Base-by-base conservation (phyloP, 2,888 invertebrate genomes). In the Chrysotoxum bicinctum region DNA sequence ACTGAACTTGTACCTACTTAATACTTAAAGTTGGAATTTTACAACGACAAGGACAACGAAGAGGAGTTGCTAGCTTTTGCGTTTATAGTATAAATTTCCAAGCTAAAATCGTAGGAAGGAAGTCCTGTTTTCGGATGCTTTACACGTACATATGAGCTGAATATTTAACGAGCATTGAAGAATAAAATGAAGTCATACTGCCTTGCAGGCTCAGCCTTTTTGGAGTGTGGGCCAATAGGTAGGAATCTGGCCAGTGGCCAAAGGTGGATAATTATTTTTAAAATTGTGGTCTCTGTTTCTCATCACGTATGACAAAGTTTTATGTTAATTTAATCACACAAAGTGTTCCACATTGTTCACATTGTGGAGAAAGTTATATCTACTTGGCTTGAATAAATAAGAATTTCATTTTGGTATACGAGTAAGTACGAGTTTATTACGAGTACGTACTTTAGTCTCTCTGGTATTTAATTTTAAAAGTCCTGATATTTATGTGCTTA, bases 81-180 rank as follows among this genome's bases (percentile, higher is more conserved):
- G 2, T 60, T 60, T 40, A 60, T 60, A 40, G 26, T 43, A 26
- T 40, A 35, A 21, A 58, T 21, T 60, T n/a, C n/a, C 8, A 21
- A 40, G 26, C 8, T 37, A 7, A 35, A 35, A 21, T 7, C 23
- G 14, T 21, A 16, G 10, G 26, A 60, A n/a, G 26, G 26, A 60
- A 43, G 16, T 40, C n/a, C 23, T 26, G 10, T 43, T 60, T 60
- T 60, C 5, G 16, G 16, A 60, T 60, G 60, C 60, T 10, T 40
- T 40, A 26, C 60, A 60, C 60, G 60, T 60, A 60, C 10, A 40
- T 26, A 26, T 26, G 9, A 40, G 10, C 26, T 60, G 60, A 40
- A 43, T 3, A 32, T 60, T 60, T 60, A 26, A 60, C 23, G 60
- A 60, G 60, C 40, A 43, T 43, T 10, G 26, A 26, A 60, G 26